Conservation (phyloP, 1,140 invertebrate species). For the Laupala kohalensis region DNA sequence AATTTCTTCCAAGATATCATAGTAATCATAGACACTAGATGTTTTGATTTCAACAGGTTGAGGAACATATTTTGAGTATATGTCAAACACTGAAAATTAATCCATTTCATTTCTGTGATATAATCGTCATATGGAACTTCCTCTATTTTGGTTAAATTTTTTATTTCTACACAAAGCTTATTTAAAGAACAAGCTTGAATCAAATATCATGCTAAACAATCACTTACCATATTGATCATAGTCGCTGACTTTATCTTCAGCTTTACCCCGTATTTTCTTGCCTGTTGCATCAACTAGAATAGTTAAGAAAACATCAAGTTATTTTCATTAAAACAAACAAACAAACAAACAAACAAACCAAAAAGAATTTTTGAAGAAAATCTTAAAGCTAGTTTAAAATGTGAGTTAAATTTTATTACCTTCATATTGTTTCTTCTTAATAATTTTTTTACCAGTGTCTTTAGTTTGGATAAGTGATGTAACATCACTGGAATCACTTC, state of each 20-base stretch:
- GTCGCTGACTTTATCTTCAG: slow-evolving; percentile 79
- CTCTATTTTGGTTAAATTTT: no score
- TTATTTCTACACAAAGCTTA: neutral
- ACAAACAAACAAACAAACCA: neutral
- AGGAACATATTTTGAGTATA: slow-evolving; percentile 93
- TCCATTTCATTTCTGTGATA: slow-evolving; percentile 2
- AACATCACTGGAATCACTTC: slow-evolving; percentile 80
- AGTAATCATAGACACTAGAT: slow-evolving; percentile 90
- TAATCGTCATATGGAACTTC: no score
- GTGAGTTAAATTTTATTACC: slow-evolving; percentile 18
- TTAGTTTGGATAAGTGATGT: slow-evolving; percentile 72
- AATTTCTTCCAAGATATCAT: slow-evolving; percentile 98
- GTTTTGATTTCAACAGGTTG: slow-evolving; percentile 93
- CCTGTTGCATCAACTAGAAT: slow-evolving; percentile 74
- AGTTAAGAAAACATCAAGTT: slow-evolving; percentile 2
- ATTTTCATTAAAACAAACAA: neutral
- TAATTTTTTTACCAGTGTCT: slow-evolving; percentile 62
- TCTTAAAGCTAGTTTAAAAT: neutral
- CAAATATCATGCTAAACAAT: neutral
- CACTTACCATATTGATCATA: slow-evolving; percentile 85
- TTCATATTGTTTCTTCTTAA: slow-evolving; percentile 62
- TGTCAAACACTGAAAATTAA: slow-evolving; percentile 67
- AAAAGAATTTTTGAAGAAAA: neutral
- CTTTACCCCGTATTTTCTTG: slow-evolving; percentile 81
- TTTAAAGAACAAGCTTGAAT: neutral